phyloP scores from a whole-genome alignment of 2,113 vertebrate species.

The Rhea pennata region DNA sequence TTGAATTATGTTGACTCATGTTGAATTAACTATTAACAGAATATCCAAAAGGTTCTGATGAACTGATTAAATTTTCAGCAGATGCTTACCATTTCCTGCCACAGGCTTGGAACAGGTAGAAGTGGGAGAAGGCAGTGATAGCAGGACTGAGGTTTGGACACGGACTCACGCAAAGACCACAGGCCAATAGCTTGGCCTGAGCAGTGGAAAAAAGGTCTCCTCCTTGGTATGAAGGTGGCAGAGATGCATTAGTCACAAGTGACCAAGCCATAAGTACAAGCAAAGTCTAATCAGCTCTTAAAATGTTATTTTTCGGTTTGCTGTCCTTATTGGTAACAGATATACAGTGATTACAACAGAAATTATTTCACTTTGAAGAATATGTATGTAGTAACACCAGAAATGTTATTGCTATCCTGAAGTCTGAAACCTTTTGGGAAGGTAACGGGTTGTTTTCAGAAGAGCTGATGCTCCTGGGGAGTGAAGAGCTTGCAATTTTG shows the following conservation, averaged over 20 bases:
- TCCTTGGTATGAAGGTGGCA: rapidly evolving
- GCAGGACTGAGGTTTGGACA: neutral
- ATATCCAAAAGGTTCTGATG: neutral
- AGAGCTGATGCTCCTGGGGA: neutral
- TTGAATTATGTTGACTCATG: neutral
- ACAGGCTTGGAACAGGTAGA: neutral
- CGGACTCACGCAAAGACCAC: neutral
- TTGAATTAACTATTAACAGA: neutral
- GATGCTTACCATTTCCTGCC: neutral
- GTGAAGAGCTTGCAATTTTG: neutral
- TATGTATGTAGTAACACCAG: rapidly evolving
- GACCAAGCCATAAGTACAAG: neutral
- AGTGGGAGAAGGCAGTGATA: rapidly evolving
- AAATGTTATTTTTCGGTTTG: neutral
- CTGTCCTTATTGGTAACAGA: neutral
- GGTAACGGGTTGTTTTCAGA: neutral
- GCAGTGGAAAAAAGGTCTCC: neutral
- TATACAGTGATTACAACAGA: rapidly evolving
- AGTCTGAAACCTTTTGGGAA: neutral
- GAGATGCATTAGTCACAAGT: neutral
- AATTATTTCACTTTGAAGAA: neutral
- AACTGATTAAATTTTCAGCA: neutral
- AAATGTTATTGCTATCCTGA: neutral
- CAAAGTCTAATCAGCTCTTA: neutral
- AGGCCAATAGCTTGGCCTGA: neutral